A percentile compares a stretch with the other conserved stretches of the same genome.
These are phyloP conservation scores for Trachythela sp. DNA, from an alignment of 64 coral and sea anemone species.

Conservation along the genomic window DNA sequence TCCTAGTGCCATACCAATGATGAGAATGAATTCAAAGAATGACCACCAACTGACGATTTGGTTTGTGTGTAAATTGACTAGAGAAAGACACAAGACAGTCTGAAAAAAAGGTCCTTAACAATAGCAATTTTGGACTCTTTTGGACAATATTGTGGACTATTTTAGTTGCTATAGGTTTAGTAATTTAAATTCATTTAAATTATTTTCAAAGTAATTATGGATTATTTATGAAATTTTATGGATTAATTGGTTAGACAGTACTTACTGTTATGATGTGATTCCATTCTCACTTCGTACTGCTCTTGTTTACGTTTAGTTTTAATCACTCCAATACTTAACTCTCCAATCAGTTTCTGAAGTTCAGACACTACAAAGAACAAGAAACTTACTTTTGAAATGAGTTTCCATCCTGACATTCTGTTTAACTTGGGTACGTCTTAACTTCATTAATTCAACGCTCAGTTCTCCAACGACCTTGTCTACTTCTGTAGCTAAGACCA, in stretches of 20 bases:
- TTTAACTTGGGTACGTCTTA: slow-evolving; percentile 21
- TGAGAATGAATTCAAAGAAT: neutral
- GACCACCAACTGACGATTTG: slow-evolving; percentile 16
- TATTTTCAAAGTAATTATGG: too few species aligned
- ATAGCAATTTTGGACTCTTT: neutral
- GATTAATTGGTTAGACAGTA: neutral
- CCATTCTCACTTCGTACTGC: slow-evolving; percentile 19
- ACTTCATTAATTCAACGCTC: slow-evolving; percentile 3
- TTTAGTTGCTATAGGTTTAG: neutral
- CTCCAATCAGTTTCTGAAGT: neutral
- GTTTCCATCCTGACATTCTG: slow-evolving; percentile 22
- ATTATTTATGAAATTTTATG: neutral
- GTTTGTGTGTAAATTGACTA: slow-evolving; percentile 5
- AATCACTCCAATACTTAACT: slow-evolving; percentile 8
- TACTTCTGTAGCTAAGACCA: slow-evolving; percentile 20
- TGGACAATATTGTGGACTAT: neutral
- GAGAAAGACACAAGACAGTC: neutral
- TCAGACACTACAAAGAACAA: slow-evolving; percentile 14
- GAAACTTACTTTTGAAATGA: slow-evolving; percentile 19
- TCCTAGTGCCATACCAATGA: slow-evolving; percentile 17
- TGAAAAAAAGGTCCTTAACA: neutral
- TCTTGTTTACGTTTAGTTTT: slow-evolving; percentile 30
- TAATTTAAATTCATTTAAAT: too few species aligned
- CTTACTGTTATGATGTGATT: slow-evolving; percentile 18
- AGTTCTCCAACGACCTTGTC: slow-evolving; percentile 13